Percentiles rank a stretch among this genome's conserved stretches.
These are phyloP conservation scores for Bombus impatiens DNA, from an alignment of 1,140 invertebrate genomes.

Conservation along the genomic window DNA sequence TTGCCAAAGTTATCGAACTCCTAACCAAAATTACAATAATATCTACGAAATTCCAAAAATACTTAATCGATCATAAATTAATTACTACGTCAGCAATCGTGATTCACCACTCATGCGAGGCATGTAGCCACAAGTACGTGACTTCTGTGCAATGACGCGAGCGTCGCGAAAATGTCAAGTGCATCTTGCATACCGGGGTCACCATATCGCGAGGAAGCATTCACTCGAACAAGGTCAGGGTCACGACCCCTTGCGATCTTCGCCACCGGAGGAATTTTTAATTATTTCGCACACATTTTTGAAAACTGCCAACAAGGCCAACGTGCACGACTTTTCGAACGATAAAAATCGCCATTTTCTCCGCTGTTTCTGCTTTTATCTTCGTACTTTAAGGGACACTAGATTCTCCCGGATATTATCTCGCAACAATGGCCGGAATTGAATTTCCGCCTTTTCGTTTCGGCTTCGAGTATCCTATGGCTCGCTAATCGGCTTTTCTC, in stretches of 20 bases:
- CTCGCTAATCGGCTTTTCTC: conserved; percentile 22
- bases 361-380: not conserved
- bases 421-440: conserved; percentile 15
- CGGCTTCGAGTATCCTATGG: not conserved
- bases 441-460: conserved; percentile 14
- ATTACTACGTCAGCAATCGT: not conserved
- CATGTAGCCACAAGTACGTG: conserved; percentile 11
- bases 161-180: conserved; percentile 43
- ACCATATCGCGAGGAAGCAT: conserved; percentile 1
- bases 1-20: not conserved
- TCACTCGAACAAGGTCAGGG: conserved; percentile 29
- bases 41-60: not conserved
- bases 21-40: not conserved
- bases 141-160: not conserved
- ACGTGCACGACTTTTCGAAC: not conserved
- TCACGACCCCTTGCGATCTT: conserved; percentile 6
- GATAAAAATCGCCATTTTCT: not conserved
- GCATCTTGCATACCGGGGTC: not conserved
- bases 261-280: not conserved
- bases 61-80: not conserved
- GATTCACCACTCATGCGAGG: not conserved
- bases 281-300: conserved; percentile 20
- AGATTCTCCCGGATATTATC: not conserved
- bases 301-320: not conserved
- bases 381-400: not conserved